Conservation (phyloP, 2,797 vertebrate species). For the Enteromius mattozi region DNA sequence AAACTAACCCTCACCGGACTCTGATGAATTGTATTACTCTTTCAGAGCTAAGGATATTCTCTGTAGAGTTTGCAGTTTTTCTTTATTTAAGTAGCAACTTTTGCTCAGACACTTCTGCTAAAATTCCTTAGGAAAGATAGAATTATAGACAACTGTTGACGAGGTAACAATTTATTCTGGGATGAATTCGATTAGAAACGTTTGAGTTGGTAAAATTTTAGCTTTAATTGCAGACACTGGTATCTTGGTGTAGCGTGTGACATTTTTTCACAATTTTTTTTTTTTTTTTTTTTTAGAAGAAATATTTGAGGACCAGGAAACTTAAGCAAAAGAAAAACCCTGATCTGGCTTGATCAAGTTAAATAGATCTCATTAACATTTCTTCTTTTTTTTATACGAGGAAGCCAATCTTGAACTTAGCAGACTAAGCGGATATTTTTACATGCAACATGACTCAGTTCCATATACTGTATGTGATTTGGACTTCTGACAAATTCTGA, state of each 20-base stretch:
- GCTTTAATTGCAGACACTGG: background rate
- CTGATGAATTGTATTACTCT: background rate
- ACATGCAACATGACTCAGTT: constrained; percentile 19
- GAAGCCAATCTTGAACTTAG: constrained; percentile 2
- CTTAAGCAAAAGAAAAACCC: background rate
- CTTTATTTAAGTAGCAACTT: background rate
- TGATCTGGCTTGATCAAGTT: background rate
- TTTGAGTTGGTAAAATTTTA: background rate
- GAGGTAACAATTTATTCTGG: background rate
- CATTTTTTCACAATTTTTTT: background rate
- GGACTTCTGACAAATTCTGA: constrained; percentile 53
- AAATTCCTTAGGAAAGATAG: background rate
- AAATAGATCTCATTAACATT: constrained; percentile 23
- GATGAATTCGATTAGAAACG: background rate
- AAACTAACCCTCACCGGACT: constrained; percentile 4
- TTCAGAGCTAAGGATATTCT: constrained; percentile 2
- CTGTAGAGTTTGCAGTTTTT: constrained; percentile 3
- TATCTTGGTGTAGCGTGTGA: background rate
- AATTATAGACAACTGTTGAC: background rate
- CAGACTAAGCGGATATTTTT: constrained; percentile 8
- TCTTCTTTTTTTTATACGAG: background rate
- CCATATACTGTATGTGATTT: constrained; percentile 37
- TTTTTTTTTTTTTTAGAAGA: background rate
- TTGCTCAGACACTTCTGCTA: background rate
- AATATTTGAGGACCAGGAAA: background rate